A percentile compares a stretch with the other conserved stretches of the same genome.
These are phyloP conservation scores for Eupelmus urozonus DNA, from an alignment of 2,888 invertebrate species.

Conservation along the genomic window DNA sequence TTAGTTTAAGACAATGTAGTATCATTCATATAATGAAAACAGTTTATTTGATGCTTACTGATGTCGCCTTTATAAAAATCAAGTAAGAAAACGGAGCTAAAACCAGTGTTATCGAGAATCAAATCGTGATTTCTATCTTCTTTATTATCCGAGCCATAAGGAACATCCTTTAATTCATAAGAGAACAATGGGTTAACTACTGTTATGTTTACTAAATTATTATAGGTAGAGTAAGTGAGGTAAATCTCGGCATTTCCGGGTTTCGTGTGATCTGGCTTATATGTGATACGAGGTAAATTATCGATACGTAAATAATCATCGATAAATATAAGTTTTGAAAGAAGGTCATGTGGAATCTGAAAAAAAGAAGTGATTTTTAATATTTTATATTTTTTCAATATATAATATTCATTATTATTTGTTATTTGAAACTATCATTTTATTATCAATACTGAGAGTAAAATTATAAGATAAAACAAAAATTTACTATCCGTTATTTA, in stretches of 20 bases:
- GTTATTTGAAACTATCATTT: background rate
- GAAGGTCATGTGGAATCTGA: slow-evolving; percentile 62
- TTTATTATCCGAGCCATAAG: slow-evolving; percentile 57
- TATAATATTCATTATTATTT: no score
- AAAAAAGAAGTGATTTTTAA: slow-evolving; percentile 14
- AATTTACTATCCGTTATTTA: no score
- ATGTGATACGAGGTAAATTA: slow-evolving; percentile 59
- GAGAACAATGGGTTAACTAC: slow-evolving; percentile 67
- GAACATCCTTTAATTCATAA: slow-evolving; percentile 66
- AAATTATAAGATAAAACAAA: background rate
- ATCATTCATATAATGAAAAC: background rate
- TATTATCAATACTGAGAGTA: background rate
- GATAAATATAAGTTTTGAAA: slow-evolving; percentile 41
- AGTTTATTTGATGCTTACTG: slow-evolving; percentile 58
- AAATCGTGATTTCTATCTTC: slow-evolving; percentile 55
- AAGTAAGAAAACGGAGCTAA: slow-evolving; percentile 61
- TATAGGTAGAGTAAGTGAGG: slow-evolving; percentile 65
- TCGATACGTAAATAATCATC: slow-evolving; percentile 61
- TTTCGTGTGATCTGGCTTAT: slow-evolving; percentile 62
- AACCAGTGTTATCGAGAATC: slow-evolving; percentile 67
- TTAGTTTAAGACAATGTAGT: background rate
- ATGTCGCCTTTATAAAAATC: slow-evolving; percentile 46
- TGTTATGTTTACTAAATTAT: slow-evolving; percentile 64
- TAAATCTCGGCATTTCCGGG: slow-evolving; percentile 65
- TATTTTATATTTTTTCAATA: no score